Percentiles rank a stretch among this genome's conserved stretches.
Conservation (phyloP, 2,888 invertebrate genomes). For the Heterodera filipjevi region DNA sequence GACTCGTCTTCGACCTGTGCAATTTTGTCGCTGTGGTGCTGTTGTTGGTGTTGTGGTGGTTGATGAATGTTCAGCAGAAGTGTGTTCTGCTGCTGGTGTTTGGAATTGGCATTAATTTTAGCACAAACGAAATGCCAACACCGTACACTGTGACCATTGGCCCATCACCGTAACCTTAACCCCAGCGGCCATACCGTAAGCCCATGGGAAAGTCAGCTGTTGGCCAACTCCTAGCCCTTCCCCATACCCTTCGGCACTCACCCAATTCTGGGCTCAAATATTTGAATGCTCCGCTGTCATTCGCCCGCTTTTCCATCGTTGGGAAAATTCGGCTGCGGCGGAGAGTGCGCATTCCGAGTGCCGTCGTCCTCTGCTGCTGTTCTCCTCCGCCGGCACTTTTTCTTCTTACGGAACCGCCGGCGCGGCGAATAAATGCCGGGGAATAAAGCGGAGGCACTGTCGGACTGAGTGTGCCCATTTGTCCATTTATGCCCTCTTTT, state of each 20-base stretch:
- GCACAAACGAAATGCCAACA: not conserved
- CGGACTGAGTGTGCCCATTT: not conserved
- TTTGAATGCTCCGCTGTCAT: not conserved
- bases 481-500: not conserved
- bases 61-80: not conserved
- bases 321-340: constrained; percentile 8
- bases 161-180: not conserved
- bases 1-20: not conserved
- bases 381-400: not conserved
- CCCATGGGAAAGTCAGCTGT: too few relatives aligned
- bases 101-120: not conserved
- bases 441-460: not conserved
- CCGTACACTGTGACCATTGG: too few relatives aligned
- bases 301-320: constrained; percentile 3
- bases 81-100: not conserved
- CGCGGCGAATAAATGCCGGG: not conserved
- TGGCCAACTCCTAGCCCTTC: not conserved
- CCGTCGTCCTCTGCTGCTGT: not conserved
- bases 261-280: not conserved
- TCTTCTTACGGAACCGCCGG: not conserved
- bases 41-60: not conserved
- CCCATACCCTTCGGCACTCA: not conserved
- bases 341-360: not conserved
- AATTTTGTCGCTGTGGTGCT: not conserved
- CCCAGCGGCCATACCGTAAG: not conserved